These are phyloP conservation scores for Diplosoma virens DNA, from an alignment of 23 tunicate genomes.

Conservation along the genomic window DNA sequence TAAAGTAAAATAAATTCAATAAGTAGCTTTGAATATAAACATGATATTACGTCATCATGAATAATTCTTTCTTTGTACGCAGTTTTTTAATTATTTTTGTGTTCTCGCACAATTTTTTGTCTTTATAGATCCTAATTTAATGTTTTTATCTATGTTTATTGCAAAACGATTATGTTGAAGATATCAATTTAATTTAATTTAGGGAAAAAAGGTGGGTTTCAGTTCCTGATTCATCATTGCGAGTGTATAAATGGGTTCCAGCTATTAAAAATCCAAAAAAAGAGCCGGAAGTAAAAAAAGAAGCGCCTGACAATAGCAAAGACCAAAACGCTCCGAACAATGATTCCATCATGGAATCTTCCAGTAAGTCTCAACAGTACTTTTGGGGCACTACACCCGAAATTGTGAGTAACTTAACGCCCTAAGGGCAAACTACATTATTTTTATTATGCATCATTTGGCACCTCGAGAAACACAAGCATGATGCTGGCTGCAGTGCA, in stretches of 20 bases:
- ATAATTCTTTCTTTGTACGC: too few species aligned
- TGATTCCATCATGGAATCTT: slow-evolving; percentile 6
- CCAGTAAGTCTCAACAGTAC: neutral
- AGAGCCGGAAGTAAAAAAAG: slow-evolving; percentile 32
- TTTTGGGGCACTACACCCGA: too few species aligned
- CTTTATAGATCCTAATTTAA: neutral
- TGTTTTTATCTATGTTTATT: neutral
- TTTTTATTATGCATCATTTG: too few species aligned
- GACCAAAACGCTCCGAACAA: neutral
- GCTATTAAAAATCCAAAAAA: slow-evolving; percentile 12
- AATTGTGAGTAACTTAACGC: too few species aligned
- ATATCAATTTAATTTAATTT: neutral
- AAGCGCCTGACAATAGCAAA: neutral
- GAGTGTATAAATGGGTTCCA: slow-evolving; percentile 93
- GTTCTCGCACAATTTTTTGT: neutral
- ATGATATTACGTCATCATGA: too few species aligned
- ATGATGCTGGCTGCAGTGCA: too few species aligned
- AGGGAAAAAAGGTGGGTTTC: slow-evolving; percentile 97
- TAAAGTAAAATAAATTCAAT: too few species aligned
- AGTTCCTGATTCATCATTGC: slow-evolving; percentile 75
- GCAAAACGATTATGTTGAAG: too few species aligned
- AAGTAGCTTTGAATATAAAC: too few species aligned
- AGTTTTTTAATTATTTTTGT: neutral
- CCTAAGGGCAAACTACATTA: too few species aligned
- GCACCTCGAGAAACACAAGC: too few species aligned